phyloP scores from a whole-genome alignment of 2,113 vertebrate genomes.

The Rutilus rutilus region DNA sequence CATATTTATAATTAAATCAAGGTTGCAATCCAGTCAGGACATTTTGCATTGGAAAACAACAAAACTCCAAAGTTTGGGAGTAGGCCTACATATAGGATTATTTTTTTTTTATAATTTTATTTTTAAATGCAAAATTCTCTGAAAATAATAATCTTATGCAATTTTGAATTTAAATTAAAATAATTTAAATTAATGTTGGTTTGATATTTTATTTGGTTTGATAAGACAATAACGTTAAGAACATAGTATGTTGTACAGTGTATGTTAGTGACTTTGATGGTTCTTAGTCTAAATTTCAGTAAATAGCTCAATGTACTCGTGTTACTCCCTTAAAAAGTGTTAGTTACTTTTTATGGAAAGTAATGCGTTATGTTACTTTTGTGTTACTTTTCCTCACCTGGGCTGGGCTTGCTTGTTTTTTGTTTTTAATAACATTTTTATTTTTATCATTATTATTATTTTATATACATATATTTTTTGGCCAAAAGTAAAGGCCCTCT shows the following conservation, averaged over 20 bases:
- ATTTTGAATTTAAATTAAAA: not conserved
- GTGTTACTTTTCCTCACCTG: no score
- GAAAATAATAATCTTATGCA: not conserved
- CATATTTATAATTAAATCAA: conserved; percentile 8
- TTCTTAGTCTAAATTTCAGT: not conserved
- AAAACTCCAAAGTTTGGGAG: not conserved
- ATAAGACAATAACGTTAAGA: not conserved
- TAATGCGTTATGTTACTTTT: no score
- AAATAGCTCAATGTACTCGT: not conserved
- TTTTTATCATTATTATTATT: no score
- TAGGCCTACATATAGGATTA: not conserved
- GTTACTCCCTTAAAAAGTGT: no score
- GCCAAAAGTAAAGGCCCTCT: no score
- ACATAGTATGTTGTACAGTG: no score
- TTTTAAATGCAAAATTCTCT: not conserved
- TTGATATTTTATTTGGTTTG: not conserved
- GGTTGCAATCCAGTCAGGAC: not conserved
- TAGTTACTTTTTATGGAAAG: no score
- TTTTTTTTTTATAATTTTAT: not conserved
- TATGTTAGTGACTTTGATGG: not conserved
- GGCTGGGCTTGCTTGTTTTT: no score
- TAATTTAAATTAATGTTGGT: not conserved
- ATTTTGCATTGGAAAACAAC: not conserved
- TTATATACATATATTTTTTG: no score
- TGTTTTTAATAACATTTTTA: no score